These are phyloP conservation scores for Nyctereutes procyonoides DNA, from an alignment of 2,113 vertebrate species.

Conservation along the genomic window DNA sequence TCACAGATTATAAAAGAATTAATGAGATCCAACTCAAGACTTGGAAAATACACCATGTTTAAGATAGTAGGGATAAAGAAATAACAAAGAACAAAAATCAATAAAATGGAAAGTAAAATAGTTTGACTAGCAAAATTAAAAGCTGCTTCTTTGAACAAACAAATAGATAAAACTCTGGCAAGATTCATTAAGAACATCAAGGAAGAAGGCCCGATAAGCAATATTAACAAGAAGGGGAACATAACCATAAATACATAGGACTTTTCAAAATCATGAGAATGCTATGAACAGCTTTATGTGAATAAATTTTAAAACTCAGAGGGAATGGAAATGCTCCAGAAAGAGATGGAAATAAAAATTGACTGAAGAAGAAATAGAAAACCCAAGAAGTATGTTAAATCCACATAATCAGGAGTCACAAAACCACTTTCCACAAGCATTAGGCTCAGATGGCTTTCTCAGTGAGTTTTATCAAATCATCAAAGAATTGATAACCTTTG, in stretches of 20 bases:
- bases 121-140: neutral
- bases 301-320: neutral
- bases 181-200: neutral
- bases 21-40: neutral
- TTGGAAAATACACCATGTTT: neutral
- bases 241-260: neutral
- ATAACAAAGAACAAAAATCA: neutral
- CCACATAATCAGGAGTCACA: neutral
- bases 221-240: neutral
- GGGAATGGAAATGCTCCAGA: neutral
- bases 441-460: neutral
- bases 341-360: neutral
- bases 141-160: neutral
- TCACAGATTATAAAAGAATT: neutral
- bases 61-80: neutral
- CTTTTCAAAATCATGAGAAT: neutral
- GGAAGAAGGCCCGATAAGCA: neutral
- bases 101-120: neutral
- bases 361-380: constrained; percentile 15
- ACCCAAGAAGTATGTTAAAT: neutral
- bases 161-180: neutral
- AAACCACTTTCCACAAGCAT: neutral
- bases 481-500: neutral
- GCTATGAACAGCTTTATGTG: neutral
- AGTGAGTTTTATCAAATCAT: neutral